Evolutionary conservation across 2,113 vertebrate genomes (phyloP), one percentile per base, ranked within the genome.

Genomic region (Chloropsis hardwickii): DNA sequence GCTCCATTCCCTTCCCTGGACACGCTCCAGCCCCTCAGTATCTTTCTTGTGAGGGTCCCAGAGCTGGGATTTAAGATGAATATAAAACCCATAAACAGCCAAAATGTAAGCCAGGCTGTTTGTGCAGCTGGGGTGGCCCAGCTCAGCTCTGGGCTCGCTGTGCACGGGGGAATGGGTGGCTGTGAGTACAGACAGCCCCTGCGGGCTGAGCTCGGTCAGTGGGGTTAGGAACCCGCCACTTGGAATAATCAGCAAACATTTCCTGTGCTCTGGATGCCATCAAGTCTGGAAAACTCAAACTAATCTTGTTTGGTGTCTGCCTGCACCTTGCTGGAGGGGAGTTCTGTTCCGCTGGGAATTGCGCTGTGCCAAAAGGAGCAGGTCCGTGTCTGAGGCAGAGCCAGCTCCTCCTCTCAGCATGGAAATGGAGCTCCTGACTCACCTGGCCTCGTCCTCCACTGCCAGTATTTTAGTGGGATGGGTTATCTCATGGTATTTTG

Each of bases 291-390:
- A 94, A 71, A 78, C 37, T 40, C 65, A 17, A 7, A 45, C 25
- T 40, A 20, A 89, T 84, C 69, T 64, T 10, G 25, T 94, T 95
- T 88, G 70, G 74, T 91, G 81, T 76, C 81, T 79, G 84, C 29
- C 81, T 54, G 70, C 50, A 33, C 83, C 62, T 86, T 57, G 91
- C 94, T 95, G 14, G 83, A 89, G 88, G 86, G 83, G 53, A 79
- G 7, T 74, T 92, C 44, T 91, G 61, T 74, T 83, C 94, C 0
- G 0, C 67, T 86, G 29, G 11, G 22, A 66, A 22, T 2, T 2
- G 23, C 1, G 0, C 58, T 10, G 67, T 48, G 72, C 56, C 72
- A 40, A 67, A 57, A 89, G 6, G 48, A 95, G 72, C 44, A 3
- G 2, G 31, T 47, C 24, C 4, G 2, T 8, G 21, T 18, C 23